Evolutionary conservation across 37 sponge, comb jelly and placozoan species (phyloP).

Genomic region (Dysidea cf. avara): DNA sequence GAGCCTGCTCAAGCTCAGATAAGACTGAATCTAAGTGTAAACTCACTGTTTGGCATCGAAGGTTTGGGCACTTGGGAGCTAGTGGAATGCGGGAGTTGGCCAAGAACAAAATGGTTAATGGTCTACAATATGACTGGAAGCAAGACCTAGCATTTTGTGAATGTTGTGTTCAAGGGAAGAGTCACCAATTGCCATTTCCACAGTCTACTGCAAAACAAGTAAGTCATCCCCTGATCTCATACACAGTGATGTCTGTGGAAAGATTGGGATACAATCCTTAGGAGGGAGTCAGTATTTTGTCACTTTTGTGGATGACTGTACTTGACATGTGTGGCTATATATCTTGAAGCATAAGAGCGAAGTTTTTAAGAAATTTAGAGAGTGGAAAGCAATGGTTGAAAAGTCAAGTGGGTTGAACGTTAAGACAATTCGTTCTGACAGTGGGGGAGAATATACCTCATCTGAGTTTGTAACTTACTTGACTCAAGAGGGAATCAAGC

Average conservation of each 20-base stretch:
- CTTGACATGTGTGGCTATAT: slow-evolving; percentile 20
- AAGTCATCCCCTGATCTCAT: not conserved
- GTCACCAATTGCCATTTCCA: not conserved
- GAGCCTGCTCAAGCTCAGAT: no score
- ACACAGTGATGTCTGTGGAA: slow-evolving; percentile 23
- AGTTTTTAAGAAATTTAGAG: slow-evolving; percentile 12
- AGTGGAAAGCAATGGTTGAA: slow-evolving; percentile 34
- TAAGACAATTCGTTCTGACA: slow-evolving; percentile 16
- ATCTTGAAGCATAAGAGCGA: slow-evolving; percentile 11
- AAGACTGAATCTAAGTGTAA: no score
- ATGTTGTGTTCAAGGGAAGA: no score
- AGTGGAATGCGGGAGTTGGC: slow-evolving; percentile 13
- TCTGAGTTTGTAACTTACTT: slow-evolving; percentile 18
- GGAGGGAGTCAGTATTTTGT: slow-evolving; percentile 14
- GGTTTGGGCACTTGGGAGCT: slow-evolving; percentile 31
- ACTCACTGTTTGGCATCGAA: no score
- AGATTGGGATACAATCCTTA: slow-evolving; percentile 13
- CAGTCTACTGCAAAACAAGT: not conserved
- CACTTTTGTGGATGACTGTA: slow-evolving; percentile 19
- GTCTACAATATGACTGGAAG: slow-evolving; percentile 7
- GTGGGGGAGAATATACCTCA: slow-evolving; percentile 35
- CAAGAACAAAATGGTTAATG: slow-evolving; percentile 22
- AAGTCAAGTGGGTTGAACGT: slow-evolving; percentile 8
- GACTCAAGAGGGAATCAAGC: slow-evolving; percentile 5
- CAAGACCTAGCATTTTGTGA: no score